Base-by-base conservation (phyloP, 2,113 vertebrate genomes). In the Ailurus styani region DNA sequence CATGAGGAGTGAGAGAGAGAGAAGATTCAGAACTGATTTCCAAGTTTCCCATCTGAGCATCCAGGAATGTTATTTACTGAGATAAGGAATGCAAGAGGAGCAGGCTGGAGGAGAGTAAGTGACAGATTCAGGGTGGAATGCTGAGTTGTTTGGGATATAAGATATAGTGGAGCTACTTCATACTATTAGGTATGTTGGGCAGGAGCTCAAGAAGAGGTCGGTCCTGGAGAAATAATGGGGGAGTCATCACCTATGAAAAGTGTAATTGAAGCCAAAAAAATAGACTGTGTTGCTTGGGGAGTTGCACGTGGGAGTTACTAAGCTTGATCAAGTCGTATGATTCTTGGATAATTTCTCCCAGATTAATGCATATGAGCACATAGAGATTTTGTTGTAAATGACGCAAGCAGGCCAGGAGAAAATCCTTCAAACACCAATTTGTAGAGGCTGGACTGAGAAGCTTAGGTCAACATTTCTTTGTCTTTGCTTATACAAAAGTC, bases 161-260 rank as follows among this genome's bases (percentile, higher is more conserved):
- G 13, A 52, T 18, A 5, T 1, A 17, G 3, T 3, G 3, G 21
- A 6, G 27, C 2, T 73, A 18, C 14, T 20, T 0, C 25, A 21
- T 25, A 3, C 13, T 31, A 14, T 4, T 18, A 6, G 17, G 21
- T 31, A 1, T 42, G 23, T 31, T 21, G 27, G 9, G 1, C 57
- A 66, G 23, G 52, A 83, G 18, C 45, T 60, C 12, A 34, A 14
- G 10, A 15, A 66, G 3, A 55, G 21, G 3, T 45, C 5, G 55
- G 23, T 23, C 23, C 34, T 66, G 10, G 40, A 95, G 23, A 90
- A 29, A 72, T 40, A 54, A 40, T 47, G 4, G 13, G 21, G 21
- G 25, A 70, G 23, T 54, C 31, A 31, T 11, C 12, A 45, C 23
- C 11, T 21, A 7, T 40, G 55, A 50, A 62, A 25, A 60, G 11